phyloP scores from a whole-genome alignment of 2,797 vertebrate genomes.

The Carcharodon carcharias region DNA sequence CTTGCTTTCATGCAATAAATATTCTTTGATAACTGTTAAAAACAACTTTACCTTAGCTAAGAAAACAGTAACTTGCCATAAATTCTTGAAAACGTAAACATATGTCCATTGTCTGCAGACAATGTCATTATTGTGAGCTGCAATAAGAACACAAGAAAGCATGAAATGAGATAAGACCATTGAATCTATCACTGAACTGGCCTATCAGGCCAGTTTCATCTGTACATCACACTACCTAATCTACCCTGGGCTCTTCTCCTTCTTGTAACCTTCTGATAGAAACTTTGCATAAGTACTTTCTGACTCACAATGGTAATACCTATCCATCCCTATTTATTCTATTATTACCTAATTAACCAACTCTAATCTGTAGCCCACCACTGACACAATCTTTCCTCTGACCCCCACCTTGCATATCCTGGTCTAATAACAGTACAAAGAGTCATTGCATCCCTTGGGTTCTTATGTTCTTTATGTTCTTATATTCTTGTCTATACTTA shows the following conservation, averaged over 20 bases:
- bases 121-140: background rate
- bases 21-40: conserved; percentile 71
- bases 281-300: background rate
- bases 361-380: background rate
- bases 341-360: background rate
- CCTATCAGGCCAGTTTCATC: background rate
- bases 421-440: background rate
- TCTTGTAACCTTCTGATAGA: background rate
- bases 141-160: background rate
- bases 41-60: background rate
- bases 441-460: background rate
- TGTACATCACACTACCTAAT: background rate
- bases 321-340: background rate
- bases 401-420: background rate
- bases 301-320: background rate
- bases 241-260: background rate
- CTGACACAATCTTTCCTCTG: background rate
- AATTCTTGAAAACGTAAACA: background rate
- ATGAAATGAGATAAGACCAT: background rate
- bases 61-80: background rate
- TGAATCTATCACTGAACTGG: too few relatives aligned
- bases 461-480: background rate
- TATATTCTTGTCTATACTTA: background rate
- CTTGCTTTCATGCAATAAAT: conserved; percentile 72
- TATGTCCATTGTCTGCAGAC: background rate